These are phyloP conservation scores for Oryzias curvinotus DNA, from an alignment of 2,113 vertebrate species.

Conservation along the genomic window DNA sequence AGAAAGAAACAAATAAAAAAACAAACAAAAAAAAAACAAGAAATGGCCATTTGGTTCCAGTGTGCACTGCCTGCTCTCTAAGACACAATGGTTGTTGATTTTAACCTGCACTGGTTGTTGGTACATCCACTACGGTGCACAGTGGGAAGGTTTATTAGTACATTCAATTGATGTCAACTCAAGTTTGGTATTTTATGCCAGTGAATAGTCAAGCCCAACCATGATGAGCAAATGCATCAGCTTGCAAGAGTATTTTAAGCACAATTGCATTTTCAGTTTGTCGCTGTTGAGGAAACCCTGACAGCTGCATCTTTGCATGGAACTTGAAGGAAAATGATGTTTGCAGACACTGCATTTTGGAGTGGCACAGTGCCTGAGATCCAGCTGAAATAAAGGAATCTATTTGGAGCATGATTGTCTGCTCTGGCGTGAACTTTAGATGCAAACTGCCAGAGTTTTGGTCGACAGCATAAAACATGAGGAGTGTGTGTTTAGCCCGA, in stretches of 20 bases:
- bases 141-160: constrained; percentile 56
- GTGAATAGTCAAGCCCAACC: constrained; percentile 19
- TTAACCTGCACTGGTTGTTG: constrained; percentile 36
- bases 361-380: constrained; percentile 23
- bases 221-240: constrained; percentile 21
- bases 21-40: constrained; percentile 1
- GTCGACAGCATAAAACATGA: constrained; percentile 64
- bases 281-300: constrained; percentile 8
- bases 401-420: constrained; percentile 54
- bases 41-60: constrained; percentile 39
- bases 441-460: constrained; percentile 54
- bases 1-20: constrained; percentile 6
- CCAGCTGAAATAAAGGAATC: constrained; percentile 24
- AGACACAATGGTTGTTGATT: constrained; percentile 62
- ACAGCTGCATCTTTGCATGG: constrained; percentile 16
- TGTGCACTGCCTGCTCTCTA: constrained; percentile 49
- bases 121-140: constrained; percentile 41
- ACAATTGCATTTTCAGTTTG: constrained; percentile 3
- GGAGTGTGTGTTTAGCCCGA: constrained; percentile 51
- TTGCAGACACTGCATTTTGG: constrained; percentile 25
- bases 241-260: constrained; percentile 14
- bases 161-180: constrained; percentile 54
- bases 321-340: background rate
- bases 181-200: constrained; percentile 31
- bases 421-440: constrained; percentile 38